A percentile compares a stretch with the other conserved stretches of the same genome.
These are phyloP conservation scores for Leptinotarsa haldemani DNA, from an alignment of 2,888 invertebrate genomes.

Conservation along the genomic window DNA sequence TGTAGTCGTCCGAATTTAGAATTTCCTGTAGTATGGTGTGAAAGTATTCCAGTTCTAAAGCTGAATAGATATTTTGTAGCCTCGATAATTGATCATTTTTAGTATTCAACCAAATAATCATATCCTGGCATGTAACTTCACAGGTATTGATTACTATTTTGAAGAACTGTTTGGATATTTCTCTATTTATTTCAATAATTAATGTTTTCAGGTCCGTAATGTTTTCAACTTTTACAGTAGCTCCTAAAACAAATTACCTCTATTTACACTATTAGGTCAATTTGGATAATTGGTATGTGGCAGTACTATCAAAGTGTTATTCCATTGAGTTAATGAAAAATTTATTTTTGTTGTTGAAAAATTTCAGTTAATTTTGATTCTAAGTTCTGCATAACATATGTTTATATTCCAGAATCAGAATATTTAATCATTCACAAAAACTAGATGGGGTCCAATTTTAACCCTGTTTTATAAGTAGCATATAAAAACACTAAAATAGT, in stretches of 20 bases:
- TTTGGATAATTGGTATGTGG: too few species aligned
- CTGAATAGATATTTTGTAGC: slow-evolving; percentile 53
- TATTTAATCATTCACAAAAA: too few species aligned
- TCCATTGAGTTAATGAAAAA: too few species aligned
- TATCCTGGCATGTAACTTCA: slow-evolving; percentile 56
- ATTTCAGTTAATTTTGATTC: too few species aligned
- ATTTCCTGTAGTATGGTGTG: slow-evolving; percentile 58
- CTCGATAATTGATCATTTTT: slow-evolving; percentile 58
- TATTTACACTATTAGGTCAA: background rate
- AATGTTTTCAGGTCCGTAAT: slow-evolving; percentile 49
- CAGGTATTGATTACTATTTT: slow-evolving; percentile 55
- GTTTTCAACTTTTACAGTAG: slow-evolving; percentile 29
- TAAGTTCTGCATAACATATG: too few species aligned
- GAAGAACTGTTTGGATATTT: slow-evolving; percentile 55
- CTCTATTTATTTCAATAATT: slow-evolving; percentile 54
- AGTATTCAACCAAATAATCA: slow-evolving; percentile 56
- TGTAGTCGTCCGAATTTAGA: slow-evolving; percentile 52
- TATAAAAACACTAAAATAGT: too few species aligned
- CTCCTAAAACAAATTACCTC: slow-evolving; percentile 44
- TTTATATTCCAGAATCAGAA: too few species aligned
- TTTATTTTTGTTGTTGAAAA: too few species aligned
- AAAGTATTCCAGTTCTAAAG: slow-evolving; percentile 59
- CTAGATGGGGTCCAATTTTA: too few species aligned
- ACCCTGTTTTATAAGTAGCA: too few species aligned
- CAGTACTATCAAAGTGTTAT: background rate